Percentiles rank a stretch among this genome's conserved stretches.
phyloP scores from a whole-genome alignment of 2,888 invertebrate species.

The Dryococelus australis region DNA sequence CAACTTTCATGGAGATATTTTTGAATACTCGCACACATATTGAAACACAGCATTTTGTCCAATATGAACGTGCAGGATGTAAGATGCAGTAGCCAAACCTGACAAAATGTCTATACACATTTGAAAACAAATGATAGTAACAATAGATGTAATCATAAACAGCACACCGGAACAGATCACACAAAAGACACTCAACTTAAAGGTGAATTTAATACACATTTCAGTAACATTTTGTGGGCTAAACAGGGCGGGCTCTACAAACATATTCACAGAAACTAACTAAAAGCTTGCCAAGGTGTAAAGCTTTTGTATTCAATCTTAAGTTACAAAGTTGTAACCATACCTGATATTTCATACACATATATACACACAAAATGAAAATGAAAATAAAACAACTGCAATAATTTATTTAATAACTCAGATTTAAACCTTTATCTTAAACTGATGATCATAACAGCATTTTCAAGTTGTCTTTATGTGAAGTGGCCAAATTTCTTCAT shows the following conservation, averaged over 20 bases:
- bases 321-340: not conserved
- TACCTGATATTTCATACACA: too few relatives aligned
- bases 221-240: too few relatives aligned
- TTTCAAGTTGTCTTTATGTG: not conserved
- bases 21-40: not conserved
- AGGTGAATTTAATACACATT: too few relatives aligned
- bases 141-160: not conserved
- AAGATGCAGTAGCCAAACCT: not conserved
- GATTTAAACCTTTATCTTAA: not conserved
- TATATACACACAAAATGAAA: too few relatives aligned
- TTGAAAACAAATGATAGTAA: not conserved
- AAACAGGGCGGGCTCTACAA: not conserved
- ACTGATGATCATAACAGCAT: not conserved
- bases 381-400: not conserved
- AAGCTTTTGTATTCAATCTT: not conserved
- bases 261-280: not conserved
- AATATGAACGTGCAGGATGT: not conserved
- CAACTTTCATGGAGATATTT: not conserved
- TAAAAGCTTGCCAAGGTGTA: not conserved
- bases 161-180: too few relatives aligned
- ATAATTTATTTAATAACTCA: not conserved
- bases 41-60: not conserved
- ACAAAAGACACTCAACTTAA: too few relatives aligned
- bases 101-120: not conserved
- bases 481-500: constrained; percentile 27